These are phyloP conservation scores for Talpa occidentalis DNA, from an alignment of 2,113 vertebrate genomes.

Conservation along the genomic window DNA sequence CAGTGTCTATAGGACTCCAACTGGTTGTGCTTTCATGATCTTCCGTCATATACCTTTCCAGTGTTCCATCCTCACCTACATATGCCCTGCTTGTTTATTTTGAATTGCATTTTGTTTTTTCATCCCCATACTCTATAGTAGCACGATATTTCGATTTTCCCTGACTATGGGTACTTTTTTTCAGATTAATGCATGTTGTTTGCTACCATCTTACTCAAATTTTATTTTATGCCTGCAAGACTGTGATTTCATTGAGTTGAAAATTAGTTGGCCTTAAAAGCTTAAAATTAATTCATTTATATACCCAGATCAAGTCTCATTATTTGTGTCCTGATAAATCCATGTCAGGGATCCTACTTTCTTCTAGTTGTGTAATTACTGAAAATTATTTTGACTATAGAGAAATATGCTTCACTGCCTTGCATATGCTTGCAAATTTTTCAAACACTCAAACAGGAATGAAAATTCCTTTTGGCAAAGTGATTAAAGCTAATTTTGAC, in stretches of 20 bases:
- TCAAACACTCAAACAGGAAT: background rate
- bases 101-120: background rate
- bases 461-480: background rate
- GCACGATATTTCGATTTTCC: background rate
- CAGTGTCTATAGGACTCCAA: background rate
- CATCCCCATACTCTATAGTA: background rate
- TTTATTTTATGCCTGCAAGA: background rate
- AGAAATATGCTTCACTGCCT: background rate
- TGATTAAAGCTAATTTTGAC: constrained; percentile 44
- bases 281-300: background rate
- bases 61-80: background rate
- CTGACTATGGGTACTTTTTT: background rate
- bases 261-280: background rate
- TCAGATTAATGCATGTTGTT: background rate
- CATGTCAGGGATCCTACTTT: background rate
- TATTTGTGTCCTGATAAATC: background rate
- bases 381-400: background rate
- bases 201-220: background rate
- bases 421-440: background rate
- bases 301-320: background rate
- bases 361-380: background rate
- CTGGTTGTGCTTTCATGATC: background rate
- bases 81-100: background rate
- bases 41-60: background rate
- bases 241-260: background rate